Evolutionary conservation across 2,797 vertebrate species (phyloP), one percentile per base, ranked within the genome.

Genomic region (Gadopsis bispinosus): DNA sequence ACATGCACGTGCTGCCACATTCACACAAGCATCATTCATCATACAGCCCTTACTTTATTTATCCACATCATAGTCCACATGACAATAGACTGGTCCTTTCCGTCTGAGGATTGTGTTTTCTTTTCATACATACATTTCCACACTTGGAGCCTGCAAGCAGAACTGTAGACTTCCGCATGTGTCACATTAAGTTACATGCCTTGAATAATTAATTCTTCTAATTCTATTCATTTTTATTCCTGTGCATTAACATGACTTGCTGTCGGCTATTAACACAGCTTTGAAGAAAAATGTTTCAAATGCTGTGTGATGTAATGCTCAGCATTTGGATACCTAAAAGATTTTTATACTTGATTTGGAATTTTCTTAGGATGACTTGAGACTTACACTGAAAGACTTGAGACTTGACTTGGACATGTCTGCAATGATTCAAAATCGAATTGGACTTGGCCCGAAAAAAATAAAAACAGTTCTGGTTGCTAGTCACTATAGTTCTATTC

Each of bases 1-100:
- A 86, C 65, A 5, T 26, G 66, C 81, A 83, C 56, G 53, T 55
- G 45, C 54, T 59, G 3, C 62, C 62, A 22, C 87, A 84, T 41
- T 73, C 66, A 48, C 83, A 90, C 78, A 83, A 77, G 77, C 87
- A 86, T 10, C 82, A 69, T 43, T 43, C 79, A 5, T 69, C 79
- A 1, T 69, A 85, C 60, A 60, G 72, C 4, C 64, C 69, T 2
- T 72, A 81, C 61, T 58, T 78, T 63, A 83, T 87, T 51, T 31
- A 81, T 56, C 48, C 76, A 17, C 73, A 84, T 51, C 73, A 81
- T 69, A 66, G 62, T 29, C 56, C 54, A 13, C 73, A 80, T 31
- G 74, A 91, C 47, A 65, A 58, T 73, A 77, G 71, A 41, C 43
- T 70, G 83, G 29, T 26, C 2, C 11, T 79, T 47, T 62, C 78